These are phyloP conservation scores for Macroramphosus scolopax DNA, from an alignment of 2,797 vertebrate genomes.

Conservation along the genomic window DNA sequence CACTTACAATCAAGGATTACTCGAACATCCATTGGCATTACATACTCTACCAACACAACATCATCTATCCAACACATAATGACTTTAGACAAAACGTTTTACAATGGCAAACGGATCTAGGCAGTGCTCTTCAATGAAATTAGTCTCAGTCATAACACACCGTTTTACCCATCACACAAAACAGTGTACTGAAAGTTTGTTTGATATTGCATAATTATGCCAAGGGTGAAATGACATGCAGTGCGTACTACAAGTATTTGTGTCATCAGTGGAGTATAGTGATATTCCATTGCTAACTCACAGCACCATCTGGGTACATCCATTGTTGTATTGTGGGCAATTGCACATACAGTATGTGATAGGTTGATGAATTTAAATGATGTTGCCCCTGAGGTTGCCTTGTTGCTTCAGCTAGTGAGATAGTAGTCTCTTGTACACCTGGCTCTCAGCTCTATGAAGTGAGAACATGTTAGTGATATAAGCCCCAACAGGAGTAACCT, in stretches of 20 bases:
- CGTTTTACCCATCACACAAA: constrained; percentile 53
- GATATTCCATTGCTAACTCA: constrained; percentile 57
- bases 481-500: constrained; percentile 67
- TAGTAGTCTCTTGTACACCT: constrained; percentile 29
- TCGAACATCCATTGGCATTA: constrained; percentile 67
- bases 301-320: constrained; percentile 67
- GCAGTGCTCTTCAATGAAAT: constrained; percentile 58
- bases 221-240: constrained; percentile 76
- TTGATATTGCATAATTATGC: constrained; percentile 70
- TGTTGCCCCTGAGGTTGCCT: constrained; percentile 74
- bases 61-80: constrained; percentile 71
- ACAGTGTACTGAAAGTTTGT: constrained; percentile 53
- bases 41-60: constrained; percentile 66
- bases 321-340: constrained; percentile 48
- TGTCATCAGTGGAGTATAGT: constrained; percentile 64
- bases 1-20: constrained; percentile 74
- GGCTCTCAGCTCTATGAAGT: constrained; percentile 21
- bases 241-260: constrained; percentile 60
- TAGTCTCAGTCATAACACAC: constrained; percentile 30
- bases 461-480: constrained; percentile 40
- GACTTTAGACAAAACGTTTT: constrained; percentile 65
- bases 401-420: constrained; percentile 54
- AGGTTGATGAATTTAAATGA: constrained; percentile 55
- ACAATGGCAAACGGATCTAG: constrained; percentile 71
- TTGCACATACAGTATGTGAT: constrained; percentile 57